Base-by-base conservation (phyloP, 2,113 vertebrate species). In the Aegithalos caudatus region DNA sequence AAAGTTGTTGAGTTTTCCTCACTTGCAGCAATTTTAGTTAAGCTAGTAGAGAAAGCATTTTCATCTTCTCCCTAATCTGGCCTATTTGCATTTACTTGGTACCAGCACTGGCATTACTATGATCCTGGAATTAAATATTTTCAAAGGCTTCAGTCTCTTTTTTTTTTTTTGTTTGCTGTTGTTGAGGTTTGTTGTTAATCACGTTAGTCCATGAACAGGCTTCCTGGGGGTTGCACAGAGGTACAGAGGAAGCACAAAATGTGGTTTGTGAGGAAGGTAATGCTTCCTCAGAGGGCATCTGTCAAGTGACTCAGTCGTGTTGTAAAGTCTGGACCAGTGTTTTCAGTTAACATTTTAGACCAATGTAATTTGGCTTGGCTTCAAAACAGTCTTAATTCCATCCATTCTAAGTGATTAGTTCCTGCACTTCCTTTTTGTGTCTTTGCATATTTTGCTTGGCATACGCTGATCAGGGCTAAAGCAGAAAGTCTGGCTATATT, bases 251-350 rank as follows among this genome's bases (percentile, higher is more conserved):
- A 48, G 17, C 57, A 14, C 31, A 54, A 29, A 60, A 24, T 15
- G 12, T 11, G 11, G 18, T 31, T 54, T 35, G 42, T 73, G 40
- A 65, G n/a, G 71, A 80, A 48, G 57, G 44, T 53, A 27, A 15
- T 53, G 12, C 29, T 76, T 90, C 76, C 50, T 83, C 21, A 7
- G 40, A 76, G 38, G 31, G 10, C 33, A n/a, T 48, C 24, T 4
- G 0, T 20, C 0, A 0, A 28, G 48, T 58, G 48, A 24, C n/a
- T 69, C 67, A 81, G 58, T 56, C 0, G 0, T 27, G 18, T n/a
- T 77, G 27, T 60, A 54, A 86, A 80, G 73, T 40, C 29, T 5
- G 1, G 56, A 31, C 7, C 31, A 0, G 0, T 47, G 33, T 92
- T 81, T 76, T 61, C 54, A 57, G 14, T 69, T 84, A 37, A 37